Evolutionary conservation across 2,797 vertebrate species (phyloP).

Genomic region (Falco novaeseelandiae): DNA sequence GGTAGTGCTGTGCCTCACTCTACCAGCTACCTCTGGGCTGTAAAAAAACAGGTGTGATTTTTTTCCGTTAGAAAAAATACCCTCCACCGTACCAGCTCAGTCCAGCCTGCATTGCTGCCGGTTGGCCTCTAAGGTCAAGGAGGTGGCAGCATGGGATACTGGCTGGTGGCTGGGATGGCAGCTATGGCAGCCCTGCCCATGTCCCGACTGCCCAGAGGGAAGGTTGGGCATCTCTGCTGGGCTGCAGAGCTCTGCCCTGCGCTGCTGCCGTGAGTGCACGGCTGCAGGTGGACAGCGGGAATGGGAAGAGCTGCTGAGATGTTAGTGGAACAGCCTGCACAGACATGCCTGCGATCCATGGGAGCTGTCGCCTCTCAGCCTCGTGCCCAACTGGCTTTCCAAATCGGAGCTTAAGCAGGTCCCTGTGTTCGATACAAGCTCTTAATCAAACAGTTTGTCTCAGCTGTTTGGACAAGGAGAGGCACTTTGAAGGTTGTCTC

Average conservation of each 20-base stretch:
- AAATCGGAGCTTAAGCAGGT: background rate
- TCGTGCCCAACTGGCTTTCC: background rate
- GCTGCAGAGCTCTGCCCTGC: background rate
- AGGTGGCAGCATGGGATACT: rapidly evolving
- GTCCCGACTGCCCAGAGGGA: background rate
- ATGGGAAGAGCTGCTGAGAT: background rate
- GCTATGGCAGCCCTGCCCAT: background rate
- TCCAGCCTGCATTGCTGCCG: background rate
- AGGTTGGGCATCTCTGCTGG: background rate
- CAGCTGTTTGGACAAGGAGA: background rate
- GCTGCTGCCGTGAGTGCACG: background rate
- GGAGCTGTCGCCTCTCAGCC: background rate
- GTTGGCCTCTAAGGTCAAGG: background rate
- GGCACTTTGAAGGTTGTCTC: background rate
- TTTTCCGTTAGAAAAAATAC: background rate
- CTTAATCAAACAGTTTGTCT: background rate
- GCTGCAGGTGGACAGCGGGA: background rate
- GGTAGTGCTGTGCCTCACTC: background rate
- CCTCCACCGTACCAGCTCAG: background rate
- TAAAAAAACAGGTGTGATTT: background rate
- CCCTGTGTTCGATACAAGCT: background rate
- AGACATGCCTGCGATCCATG: background rate
- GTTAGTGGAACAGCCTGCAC: background rate
- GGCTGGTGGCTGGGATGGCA: background rate
- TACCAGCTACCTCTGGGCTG: background rate